Evolutionary conservation across 2,797 vertebrate species (phyloP), one percentile per base, ranked within the genome.

Genomic region (Myotis pilosus): DNA sequence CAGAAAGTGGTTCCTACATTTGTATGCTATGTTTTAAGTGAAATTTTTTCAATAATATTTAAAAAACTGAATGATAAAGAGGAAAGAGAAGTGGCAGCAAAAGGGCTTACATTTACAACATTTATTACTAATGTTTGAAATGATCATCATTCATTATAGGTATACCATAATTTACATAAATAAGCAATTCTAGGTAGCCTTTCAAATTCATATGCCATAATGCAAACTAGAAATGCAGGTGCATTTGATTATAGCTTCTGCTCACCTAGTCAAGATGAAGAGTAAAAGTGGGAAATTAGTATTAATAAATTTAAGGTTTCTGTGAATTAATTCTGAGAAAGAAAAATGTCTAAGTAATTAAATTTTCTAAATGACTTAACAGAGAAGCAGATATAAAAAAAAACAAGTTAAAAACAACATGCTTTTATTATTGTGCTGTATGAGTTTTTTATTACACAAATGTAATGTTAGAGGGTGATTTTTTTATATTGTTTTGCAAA

Each of bases 261-360:
- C 11, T 87, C n/a, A 94, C 5, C 2, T n/a, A 19, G 15, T 49
- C 75, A 92, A 66, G 19, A 4, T 41, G 1, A 82, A 89, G 23
- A 76, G 12, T 76, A 22, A 86, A 64, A 57, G 9, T 20, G n/a
- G 33, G 28, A 75, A 85, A 69, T 15, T 49, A 6, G 4, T 49
- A 57, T 19, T 91, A 64, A 47, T 75, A 79, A 87, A 75, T 47
- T 69, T 75, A 84, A 69, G 6, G 1, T 78, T 83, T 81, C 44
- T 64, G 82, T 87, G 66, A 79, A 92, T 64, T 94, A 74, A 83
- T n/a, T 87, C 57, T 16, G 11, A 74, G 28, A 78, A 82, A 47
- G 41, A 62, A 69, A 89, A 19, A 47, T 22, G 20, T 44, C 25
- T 64, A 76, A 41, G 36, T 68, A 55, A 28, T 16, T 79, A 81